Evolutionary conservation across 2,888 invertebrate genomes (phyloP), one percentile per base, ranked within the genome.

Genomic region (Girardia tigrina): DNA sequence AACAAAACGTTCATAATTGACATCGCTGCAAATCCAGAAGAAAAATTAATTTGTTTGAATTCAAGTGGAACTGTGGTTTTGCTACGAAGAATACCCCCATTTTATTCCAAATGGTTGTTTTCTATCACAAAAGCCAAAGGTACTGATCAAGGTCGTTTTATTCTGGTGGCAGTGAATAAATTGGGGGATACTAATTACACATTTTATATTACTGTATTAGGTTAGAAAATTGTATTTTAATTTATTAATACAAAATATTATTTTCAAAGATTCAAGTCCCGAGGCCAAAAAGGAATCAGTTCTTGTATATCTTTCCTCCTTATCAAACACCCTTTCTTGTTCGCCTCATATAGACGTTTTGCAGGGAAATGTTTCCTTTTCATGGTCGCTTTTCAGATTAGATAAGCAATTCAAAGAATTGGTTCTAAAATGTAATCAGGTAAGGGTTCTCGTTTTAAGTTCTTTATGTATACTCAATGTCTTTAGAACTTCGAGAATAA

Each of bases 1-100:
- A n/a, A n/a, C 8, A 56, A 56, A 56, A 56, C 56, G n/a, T 56
- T 56, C n/a, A n/a, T 56, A 2, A 56, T 56, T 56, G 56, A 56
- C 2, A 23, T 56, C 6, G 23, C 4, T 6, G 56, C 56, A 23
- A 56, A 56, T n/a, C 56, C 56, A 56, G 56, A 56, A n/a, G 56
- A 56, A 8, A n/a, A 56, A 6, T 2, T 56, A 4, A 56, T 56
- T 56, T 56, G 56, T 23, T 4, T 56, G 4, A 56, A 56, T 23
- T 6, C 6, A 6, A 20, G 20, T 2, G 56, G n/a, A 12, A 56
- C 56, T n/a, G n/a, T 56, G 2, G 23, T 2, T 2, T n/a, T 56
- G 2, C 4, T 56, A 4, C n/a, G 23, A 56, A 56, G 56, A 56
- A 56, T 56, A n/a, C n/a, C n/a, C n/a, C 56, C 56, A 20, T 56